Conservation (phyloP, 2,797 vertebrate genomes). For the Lagocephalus sceleratus region DNA sequence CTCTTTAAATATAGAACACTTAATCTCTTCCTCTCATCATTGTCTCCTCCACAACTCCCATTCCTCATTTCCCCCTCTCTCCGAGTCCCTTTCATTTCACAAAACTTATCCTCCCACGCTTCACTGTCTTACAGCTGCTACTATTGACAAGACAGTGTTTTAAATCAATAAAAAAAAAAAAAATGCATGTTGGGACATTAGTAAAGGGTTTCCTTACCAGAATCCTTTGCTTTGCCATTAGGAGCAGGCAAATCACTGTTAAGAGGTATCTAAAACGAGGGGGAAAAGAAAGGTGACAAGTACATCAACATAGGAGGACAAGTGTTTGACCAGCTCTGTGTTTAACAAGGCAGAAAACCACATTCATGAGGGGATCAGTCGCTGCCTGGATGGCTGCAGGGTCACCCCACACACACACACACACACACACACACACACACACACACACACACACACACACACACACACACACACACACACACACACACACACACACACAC, state of each 20-base stretch:
- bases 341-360: constrained; percentile 14
- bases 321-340: constrained; percentile 13
- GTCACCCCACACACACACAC: constrained; percentile 4
- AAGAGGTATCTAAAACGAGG: constrained; percentile 37
- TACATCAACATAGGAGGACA: constrained; percentile 12
- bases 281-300: constrained; percentile 15
- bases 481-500: constrained; percentile 15
- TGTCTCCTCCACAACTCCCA: constrained; percentile 28
- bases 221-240: constrained; percentile 53
- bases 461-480: not conserved
- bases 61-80: constrained; percentile 18
- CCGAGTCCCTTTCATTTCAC: constrained; percentile 33
- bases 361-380: constrained; percentile 14
- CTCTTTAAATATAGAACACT: constrained; percentile 14
- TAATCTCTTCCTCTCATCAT: constrained; percentile 26
- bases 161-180: not conserved
- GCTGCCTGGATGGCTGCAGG: not conserved
- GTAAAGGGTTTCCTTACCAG: constrained; percentile 55
- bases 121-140: constrained; percentile 15
- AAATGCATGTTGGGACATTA: not conserved
- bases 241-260: constrained; percentile 30
- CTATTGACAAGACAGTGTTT: too few relatives aligned
- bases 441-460: constrained; percentile 2
- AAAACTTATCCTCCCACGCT: constrained; percentile 22
- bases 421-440: not conserved